Percentiles rank a stretch among this genome's conserved stretches.
These are phyloP conservation scores for Trilocha varians DNA, from an alignment of 2,888 invertebrate species.

Conservation along the genomic window DNA sequence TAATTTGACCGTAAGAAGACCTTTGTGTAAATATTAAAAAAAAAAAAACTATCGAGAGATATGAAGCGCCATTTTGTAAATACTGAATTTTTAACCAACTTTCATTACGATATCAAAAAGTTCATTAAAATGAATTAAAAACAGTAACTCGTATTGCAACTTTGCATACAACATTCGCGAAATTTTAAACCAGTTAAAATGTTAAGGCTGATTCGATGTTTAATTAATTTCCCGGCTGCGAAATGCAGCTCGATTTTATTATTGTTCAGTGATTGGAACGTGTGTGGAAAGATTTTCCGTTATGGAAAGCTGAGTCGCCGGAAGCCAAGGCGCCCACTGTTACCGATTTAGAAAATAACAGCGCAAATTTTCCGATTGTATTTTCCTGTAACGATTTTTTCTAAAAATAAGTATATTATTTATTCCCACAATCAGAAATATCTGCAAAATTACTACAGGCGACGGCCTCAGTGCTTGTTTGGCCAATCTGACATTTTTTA, in stretches of 20 bases:
- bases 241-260: neutral
- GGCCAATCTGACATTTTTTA: too few species aligned
- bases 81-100: too few species aligned
- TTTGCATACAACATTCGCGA: too few species aligned
- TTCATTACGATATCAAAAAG: too few species aligned
- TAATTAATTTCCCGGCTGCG: neutral
- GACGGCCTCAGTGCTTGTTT: too few species aligned
- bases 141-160: too few species aligned
- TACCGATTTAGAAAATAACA: slow-evolving; percentile 64
- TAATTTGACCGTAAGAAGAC: too few species aligned
- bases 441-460: neutral
- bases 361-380: slow-evolving; percentile 47
- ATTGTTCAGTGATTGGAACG: neutral
- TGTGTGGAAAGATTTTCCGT: neutral
- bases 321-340: slow-evolving; percentile 51
- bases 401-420: neutral
- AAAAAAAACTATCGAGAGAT: too few species aligned
- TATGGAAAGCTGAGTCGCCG: slow-evolving; percentile 42
- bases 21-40: too few species aligned
- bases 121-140: too few species aligned
- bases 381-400: slow-evolving; percentile 46
- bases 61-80: neutral
- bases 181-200: neutral
- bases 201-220: neutral
- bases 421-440: neutral